Base-by-base conservation (phyloP, 2,797 vertebrate species). In the Sebastiscus albofasciatus region DNA sequence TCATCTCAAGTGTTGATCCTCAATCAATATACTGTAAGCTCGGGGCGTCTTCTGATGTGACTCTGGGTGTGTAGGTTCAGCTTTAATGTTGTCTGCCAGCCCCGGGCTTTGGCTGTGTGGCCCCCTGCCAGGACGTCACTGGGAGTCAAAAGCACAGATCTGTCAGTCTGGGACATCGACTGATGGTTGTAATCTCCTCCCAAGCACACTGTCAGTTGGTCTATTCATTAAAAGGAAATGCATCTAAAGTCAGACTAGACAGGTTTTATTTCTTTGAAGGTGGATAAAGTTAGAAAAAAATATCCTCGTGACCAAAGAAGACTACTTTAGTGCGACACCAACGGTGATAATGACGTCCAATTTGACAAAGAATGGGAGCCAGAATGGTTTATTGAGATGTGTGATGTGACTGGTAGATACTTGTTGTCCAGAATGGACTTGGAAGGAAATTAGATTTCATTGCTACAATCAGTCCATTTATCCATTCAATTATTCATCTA, bases 161-260 rank as follows among this genome's bases (percentile, higher is more conserved):
- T 83, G 72, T 75, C 82, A 73, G 76, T 75, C 67, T 74, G 77
- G 33, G 65, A 77, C 78, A 56, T 55, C 20, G 10, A 66, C 72
- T 90, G 89, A 90, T 86, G 84, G 71, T 24, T 62, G 81, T 77
- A 85, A 87, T 91, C 88, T 88, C 73, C 74, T 83, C 66, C 42
- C 42, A 62, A 78, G 82, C 90, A 88, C 85, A 76, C 39, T 55
- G 66, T 76, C 84, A 83, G 39, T 24, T 42, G 67, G 59, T 78
- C 73, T 46, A 12, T 74, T 86, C 72, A 85, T 90, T 81, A 83
- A 80, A 83, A 36, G 2, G 22, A 71, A 78, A 84, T 52, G 34
- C 34, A 67, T 27, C 54, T 64, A 1, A 5, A 52, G 33, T 79
- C 75, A 64, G 36, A 67, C 29, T 8, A 27, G 33, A 58, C 60